These are phyloP conservation scores for Syrista parreyssii DNA, from an alignment of 2,888 invertebrate genomes.

Conservation along the genomic window DNA sequence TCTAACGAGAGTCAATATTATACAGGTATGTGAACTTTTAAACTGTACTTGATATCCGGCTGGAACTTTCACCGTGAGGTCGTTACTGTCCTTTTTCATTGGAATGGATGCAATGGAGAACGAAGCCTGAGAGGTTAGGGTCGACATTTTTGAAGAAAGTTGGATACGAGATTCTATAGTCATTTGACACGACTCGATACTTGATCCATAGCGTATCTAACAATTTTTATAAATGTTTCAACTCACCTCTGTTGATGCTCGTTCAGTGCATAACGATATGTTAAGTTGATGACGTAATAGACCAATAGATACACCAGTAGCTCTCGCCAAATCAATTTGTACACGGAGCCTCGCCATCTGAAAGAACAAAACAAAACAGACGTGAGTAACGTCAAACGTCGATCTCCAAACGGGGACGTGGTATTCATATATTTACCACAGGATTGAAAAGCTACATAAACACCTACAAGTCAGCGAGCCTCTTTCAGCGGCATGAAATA, in stretches of 20 bases:
- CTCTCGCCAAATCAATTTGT: conserved; percentile 95
- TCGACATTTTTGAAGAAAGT: background rate
- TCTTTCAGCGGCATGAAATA: background rate
- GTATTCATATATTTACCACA: background rate
- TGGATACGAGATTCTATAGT: background rate
- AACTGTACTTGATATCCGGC: background rate
- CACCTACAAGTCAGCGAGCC: background rate
- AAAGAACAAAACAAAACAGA: conserved; percentile 51
- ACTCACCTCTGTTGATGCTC: conserved; percentile 83
- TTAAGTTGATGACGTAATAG: conserved; percentile 87
- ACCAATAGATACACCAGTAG: conserved; percentile 86
- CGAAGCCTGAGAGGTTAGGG: background rate
- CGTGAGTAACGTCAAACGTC: background rate
- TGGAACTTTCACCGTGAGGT: background rate
- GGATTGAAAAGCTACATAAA: background rate
- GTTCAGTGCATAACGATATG: conserved; percentile 86
- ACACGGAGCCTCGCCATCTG: conserved; percentile 96
- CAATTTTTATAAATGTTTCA: conserved; percentile 12
- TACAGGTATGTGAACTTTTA: background rate
- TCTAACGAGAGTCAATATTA: background rate
- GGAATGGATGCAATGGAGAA: background rate
- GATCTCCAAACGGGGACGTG: background rate
- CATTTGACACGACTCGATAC: background rate
- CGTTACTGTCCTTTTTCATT: background rate
- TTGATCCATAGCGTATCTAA: background rate